Evolutionary conservation across 2,888 invertebrate species (phyloP).

Genomic region (Pollenia griseotomentosa): DNA sequence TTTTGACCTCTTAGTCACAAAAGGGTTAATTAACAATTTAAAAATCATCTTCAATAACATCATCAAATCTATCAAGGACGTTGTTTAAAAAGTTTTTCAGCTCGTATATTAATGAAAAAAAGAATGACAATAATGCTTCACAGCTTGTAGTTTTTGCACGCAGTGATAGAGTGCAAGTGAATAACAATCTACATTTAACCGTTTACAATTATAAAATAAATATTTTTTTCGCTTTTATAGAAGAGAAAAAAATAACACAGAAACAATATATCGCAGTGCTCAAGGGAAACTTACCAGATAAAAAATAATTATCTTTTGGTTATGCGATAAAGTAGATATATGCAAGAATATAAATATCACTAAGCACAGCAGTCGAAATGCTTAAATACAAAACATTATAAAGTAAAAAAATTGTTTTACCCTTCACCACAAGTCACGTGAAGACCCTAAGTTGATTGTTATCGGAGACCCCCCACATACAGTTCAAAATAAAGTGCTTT

Average conservation of each 20-base stretch:
- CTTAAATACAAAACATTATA: no score
- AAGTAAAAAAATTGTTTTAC: no score
- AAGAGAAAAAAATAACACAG: neutral
- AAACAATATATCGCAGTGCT: neutral
- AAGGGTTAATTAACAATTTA: slow-evolving; percentile 43
- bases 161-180: neutral
- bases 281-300: slow-evolving; percentile 1
- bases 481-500: no score
- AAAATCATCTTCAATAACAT: slow-evolving; percentile 15
- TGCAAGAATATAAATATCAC: no score
- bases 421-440: no score
- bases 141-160: slow-evolving; percentile 21
- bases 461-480: no score
- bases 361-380: no score
- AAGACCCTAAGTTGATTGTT: no score
- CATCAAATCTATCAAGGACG: slow-evolving; percentile 39
- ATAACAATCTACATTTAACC: neutral
- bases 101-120: neutral
- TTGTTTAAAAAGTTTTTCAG: neutral
- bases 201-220: slow-evolving; percentile 4
- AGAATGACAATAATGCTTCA: neutral
- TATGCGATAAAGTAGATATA: no score
- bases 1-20: neutral
- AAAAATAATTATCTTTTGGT: slow-evolving; percentile 12
- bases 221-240: neutral